phyloP scores from a whole-genome alignment of 2,797 vertebrate species.

The Thamnophis elegans region DNA sequence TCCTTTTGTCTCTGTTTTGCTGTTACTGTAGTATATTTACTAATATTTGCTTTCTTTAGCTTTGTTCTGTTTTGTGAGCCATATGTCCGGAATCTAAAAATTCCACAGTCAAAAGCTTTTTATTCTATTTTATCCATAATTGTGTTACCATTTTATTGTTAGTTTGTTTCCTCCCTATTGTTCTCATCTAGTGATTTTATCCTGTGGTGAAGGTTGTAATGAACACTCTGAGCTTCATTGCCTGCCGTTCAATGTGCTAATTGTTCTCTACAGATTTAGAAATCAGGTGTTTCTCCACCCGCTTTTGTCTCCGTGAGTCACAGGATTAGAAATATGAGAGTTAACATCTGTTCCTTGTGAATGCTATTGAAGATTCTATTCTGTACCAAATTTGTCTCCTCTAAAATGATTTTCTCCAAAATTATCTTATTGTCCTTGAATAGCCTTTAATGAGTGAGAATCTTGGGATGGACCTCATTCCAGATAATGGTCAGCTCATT shows the following conservation, averaged over 20 bases:
- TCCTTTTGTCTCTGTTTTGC: neutral
- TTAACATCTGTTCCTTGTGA: neutral
- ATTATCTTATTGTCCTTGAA: constrained; percentile 4
- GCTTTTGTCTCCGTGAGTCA: neutral
- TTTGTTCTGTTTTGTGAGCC: no score
- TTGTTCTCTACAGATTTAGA: neutral
- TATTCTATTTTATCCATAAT: neutral
- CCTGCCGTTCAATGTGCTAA: neutral
- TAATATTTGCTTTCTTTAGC: neutral
- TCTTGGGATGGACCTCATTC: neutral
- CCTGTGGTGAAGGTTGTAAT: neutral
- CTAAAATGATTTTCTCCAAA: constrained; percentile 32
- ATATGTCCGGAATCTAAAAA: neutral
- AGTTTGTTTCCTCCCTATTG: neutral
- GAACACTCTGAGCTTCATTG: neutral
- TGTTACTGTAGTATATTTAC: neutral
- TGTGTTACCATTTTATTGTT: neutral
- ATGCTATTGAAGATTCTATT: neutral
- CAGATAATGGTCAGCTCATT: neutral
- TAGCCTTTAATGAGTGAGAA: constrained; percentile 48
- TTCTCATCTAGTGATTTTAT: neutral
- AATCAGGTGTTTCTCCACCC: neutral
- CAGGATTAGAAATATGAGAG: neutral
- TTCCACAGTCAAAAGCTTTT: neutral
- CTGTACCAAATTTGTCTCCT: neutral